A percentile compares a stretch with the other conserved stretches of the same genome.
Evolutionary conservation across 2,113 vertebrate species (phyloP).

Genomic region (Tricholaema leucomelas): DNA sequence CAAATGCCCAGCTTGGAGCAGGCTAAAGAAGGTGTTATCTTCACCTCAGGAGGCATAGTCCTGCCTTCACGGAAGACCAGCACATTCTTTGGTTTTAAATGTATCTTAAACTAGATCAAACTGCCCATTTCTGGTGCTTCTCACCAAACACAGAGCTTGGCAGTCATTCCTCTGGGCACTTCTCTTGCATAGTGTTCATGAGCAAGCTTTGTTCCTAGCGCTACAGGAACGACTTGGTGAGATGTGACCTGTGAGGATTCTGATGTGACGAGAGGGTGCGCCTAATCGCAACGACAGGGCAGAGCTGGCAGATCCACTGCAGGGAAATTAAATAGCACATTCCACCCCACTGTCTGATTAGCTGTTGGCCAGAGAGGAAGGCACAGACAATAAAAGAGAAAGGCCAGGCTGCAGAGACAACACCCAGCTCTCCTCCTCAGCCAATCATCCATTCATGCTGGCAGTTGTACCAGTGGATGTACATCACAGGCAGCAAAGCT

Average conservation of each 20-base stretch:
- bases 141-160: fast-evolving
- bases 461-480: neutral
- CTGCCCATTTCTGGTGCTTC: neutral
- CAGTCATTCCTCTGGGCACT: neutral
- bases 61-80: neutral
- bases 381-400: neutral
- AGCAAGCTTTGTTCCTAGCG: neutral
- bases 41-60: neutral
- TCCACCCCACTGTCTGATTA: slow-evolving; percentile 7
- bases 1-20: neutral
- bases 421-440: neutral
- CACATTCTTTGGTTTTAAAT: fast-evolving
- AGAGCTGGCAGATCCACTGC: slow-evolving; percentile 23
- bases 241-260: slow-evolving; percentile 8
- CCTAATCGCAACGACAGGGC: slow-evolving; percentile 42
- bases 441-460: neutral
- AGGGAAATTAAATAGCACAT: slow-evolving; percentile 28
- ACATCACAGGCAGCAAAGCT: neutral
- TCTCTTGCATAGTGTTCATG: neutral
- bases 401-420: neutral
- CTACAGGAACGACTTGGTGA: neutral
- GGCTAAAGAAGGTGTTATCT: neutral
- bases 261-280: slow-evolving; percentile 1
- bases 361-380: neutral
- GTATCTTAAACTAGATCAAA: neutral